These are phyloP conservation scores for Plectropomus leopardus DNA, from an alignment of 2,113 vertebrate genomes.

Conservation along the genomic window DNA sequence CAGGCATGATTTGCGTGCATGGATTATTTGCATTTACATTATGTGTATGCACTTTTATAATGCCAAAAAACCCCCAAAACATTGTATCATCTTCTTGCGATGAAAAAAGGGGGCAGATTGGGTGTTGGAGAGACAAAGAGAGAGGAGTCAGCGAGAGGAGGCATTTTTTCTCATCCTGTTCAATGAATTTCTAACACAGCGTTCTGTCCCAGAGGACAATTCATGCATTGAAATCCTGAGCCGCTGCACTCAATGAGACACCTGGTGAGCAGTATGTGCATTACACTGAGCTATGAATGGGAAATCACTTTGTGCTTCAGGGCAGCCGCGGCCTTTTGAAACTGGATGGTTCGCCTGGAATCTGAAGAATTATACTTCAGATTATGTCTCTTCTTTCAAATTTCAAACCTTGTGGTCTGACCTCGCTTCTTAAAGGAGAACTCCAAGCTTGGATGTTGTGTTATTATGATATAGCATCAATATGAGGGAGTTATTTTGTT, in stretches of 20 bases:
- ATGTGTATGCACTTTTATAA: not conserved
- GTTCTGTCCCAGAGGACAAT: slow-evolving; percentile 62
- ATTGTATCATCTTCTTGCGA: not conserved
- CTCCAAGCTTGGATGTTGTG: not conserved
- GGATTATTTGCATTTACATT: not conserved
- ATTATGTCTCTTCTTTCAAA: not conserved
- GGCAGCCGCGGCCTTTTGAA: slow-evolving; percentile 36
- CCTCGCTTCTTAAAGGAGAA: not conserved
- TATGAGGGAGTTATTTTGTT: not conserved
- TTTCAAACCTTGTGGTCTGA: not conserved
- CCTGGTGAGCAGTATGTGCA: slow-evolving; percentile 73
- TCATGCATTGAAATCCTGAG: slow-evolving; percentile 64
- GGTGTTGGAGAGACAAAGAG: slow-evolving; percentile 26
- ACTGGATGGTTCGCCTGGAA: slow-evolving; percentile 27
- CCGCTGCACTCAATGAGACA: slow-evolving; percentile 68
- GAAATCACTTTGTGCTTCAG: slow-evolving; percentile 30
- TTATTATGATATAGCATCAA: too few species aligned
- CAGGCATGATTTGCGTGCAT: not conserved
- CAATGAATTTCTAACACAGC: slow-evolving; percentile 67
- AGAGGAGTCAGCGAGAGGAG: slow-evolving; percentile 41
- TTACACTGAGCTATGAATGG: slow-evolving; percentile 60
- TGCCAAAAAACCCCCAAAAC: not conserved
- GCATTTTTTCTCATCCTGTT: slow-evolving; percentile 50
- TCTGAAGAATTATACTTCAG: slow-evolving; percentile 18
- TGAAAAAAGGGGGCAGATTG: not conserved